A percentile compares a stretch with the other conserved stretches of the same genome.
Evolutionary conservation across 2,797 vertebrate species (phyloP).

Genomic region (Macrochelys suwanniensis): DNA sequence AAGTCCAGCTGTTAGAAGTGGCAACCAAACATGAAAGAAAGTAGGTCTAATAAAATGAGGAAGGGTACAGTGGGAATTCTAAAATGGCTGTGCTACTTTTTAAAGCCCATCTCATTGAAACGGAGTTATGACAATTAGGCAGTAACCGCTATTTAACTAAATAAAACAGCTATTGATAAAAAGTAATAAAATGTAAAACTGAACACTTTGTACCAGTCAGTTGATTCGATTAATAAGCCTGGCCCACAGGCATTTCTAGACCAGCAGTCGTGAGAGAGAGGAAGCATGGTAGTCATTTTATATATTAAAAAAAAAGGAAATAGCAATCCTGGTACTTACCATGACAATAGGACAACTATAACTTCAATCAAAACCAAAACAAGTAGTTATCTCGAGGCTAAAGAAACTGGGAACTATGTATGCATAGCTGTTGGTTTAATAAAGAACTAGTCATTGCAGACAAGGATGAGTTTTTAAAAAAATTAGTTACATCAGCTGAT

Average conservation of each 20-base stretch:
- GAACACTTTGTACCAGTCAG: not conserved
- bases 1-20: not conserved
- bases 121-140: not conserved
- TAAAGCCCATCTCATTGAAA: not conserved
- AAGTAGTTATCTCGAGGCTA: not conserved
- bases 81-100: not conserved
- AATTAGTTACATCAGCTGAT: not conserved
- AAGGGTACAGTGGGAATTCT: not conserved
- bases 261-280: too few relatives aligned
- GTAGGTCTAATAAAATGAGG: not conserved
- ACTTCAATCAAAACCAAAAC: not conserved
- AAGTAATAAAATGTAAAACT: not conserved
- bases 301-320: not conserved
- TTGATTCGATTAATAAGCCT: not conserved
- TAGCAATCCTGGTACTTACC: not conserved
- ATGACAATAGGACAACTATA: not conserved
- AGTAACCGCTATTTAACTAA: not conserved
- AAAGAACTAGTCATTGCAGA: not conserved
- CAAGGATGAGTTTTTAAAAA: not conserved
- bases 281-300: not conserved
- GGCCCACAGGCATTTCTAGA: not conserved
- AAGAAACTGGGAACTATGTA: rapidly evolving
- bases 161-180: not conserved
- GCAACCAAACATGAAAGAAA: not conserved
- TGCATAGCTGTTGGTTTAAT: not conserved